Percentiles rank a stretch among this genome's conserved stretches.
These are phyloP conservation scores for Miichthys miiuy DNA, from an alignment of 2,797 vertebrate species.

Conservation along the genomic window DNA sequence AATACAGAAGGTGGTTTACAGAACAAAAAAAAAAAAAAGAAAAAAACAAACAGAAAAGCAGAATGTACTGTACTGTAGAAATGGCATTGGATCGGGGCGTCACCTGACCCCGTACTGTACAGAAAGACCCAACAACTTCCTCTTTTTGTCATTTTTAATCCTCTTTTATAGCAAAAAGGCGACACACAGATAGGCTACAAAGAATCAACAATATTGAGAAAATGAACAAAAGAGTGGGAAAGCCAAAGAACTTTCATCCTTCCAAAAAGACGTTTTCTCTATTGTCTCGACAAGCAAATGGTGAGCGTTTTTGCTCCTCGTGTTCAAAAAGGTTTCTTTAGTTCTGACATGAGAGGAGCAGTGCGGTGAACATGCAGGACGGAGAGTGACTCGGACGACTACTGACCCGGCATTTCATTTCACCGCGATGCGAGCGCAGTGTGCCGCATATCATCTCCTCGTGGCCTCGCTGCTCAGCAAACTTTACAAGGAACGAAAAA, in stretches of 20 bases:
- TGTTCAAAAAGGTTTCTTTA: conserved; percentile 68
- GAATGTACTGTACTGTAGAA: conserved; percentile 74
- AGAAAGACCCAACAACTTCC: conserved; percentile 82
- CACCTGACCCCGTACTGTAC: conserved; percentile 72
- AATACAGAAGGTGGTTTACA: conserved; percentile 79
- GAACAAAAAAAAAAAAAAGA: conserved; percentile 48
- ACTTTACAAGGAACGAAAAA: conserved; percentile 73
- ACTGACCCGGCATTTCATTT: conserved; percentile 56
- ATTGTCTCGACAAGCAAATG: conserved; percentile 73
- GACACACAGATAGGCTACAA: conserved; percentile 87
- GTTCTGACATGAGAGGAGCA: conserved; percentile 78
- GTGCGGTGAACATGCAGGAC: conserved; percentile 83
- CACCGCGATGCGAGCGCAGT: conserved; percentile 56
- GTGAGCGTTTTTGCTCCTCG: conserved; percentile 65
- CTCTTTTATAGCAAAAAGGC: conserved; percentile 83
- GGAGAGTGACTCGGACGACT: conserved; percentile 74
- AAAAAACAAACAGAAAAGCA: conserved; percentile 15
- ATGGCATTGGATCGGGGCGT: conserved; percentile 63
- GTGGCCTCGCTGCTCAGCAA: conserved; percentile 77
- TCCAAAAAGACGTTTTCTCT: conserved; percentile 73
- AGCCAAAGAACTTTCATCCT: conserved; percentile 77
- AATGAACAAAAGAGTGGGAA: conserved; percentile 78
- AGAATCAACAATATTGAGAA: conserved; percentile 85
- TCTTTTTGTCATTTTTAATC: conserved; percentile 79
- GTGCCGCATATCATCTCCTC: conserved; percentile 65